Conservation (phyloP, 2,888 invertebrate genomes). For the Athalia cordata region DNA sequence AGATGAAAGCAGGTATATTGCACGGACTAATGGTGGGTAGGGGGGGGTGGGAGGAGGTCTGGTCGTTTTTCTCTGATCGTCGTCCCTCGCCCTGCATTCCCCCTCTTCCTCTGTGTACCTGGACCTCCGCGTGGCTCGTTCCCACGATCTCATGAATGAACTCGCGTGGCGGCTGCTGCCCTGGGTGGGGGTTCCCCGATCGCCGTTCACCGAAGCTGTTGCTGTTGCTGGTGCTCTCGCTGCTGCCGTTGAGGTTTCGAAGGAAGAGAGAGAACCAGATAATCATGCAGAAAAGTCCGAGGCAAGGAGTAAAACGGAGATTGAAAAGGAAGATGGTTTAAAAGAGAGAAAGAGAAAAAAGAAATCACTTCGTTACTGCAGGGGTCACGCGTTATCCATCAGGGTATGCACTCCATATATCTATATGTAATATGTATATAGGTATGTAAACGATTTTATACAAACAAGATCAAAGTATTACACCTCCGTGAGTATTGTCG, state of each 20-base stretch:
- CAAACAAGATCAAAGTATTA: too few relatives aligned
- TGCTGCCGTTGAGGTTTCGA: background rate
- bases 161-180: constrained; percentile 69
- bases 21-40: background rate
- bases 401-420: too few relatives aligned
- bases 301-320: constrained; percentile 3
- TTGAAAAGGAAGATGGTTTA: background rate
- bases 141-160: constrained; percentile 74
- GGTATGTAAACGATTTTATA: too few relatives aligned
- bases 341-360: background rate
- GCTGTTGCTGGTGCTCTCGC: too few relatives aligned
- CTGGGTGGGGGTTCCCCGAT: constrained; percentile 57
- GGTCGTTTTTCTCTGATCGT: background rate
- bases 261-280: background rate
- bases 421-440: too few relatives aligned
- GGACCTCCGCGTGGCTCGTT: constrained; percentile 67
- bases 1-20: background rate
- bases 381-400: too few relatives aligned
- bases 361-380: too few relatives aligned
- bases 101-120: constrained; percentile 22
- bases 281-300: background rate
- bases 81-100: background rate
- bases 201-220: background rate
- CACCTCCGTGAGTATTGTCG: too few relatives aligned
- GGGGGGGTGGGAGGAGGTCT: background rate